Evolutionary conservation across 2,113 vertebrate species (phyloP).

Genomic region (Pithys albifrons): DNA sequence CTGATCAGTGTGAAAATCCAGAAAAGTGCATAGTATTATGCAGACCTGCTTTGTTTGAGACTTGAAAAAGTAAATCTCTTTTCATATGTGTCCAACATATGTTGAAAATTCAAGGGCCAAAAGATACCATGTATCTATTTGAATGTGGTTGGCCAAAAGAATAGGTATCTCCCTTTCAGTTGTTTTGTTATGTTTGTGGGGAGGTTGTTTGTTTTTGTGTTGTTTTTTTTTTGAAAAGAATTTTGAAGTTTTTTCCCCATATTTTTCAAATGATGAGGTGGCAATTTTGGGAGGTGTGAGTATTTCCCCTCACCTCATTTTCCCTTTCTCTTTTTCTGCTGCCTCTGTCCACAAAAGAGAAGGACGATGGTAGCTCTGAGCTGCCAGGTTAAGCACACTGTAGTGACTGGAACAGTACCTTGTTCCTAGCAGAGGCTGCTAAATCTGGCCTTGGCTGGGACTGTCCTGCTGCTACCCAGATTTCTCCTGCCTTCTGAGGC

Average conservation of each 20-base stretch:
- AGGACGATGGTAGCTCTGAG: not conserved
- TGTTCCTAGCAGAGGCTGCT: not conserved
- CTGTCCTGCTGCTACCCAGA: not conserved
- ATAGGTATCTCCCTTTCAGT: not conserved
- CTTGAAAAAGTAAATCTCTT: not conserved
- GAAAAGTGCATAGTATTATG: not conserved
- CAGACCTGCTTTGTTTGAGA: not conserved
- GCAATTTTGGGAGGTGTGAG: not conserved
- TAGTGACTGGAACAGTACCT: not conserved
- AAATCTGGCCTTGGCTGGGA: not conserved
- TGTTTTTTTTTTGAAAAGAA: not conserved
- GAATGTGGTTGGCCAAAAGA: not conserved
- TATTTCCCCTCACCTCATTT: accelerated
- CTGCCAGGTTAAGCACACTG: not conserved
- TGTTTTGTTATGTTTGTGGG: not conserved
- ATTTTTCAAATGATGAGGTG: not conserved
- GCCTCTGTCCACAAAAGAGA: not conserved
- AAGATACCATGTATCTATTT: not conserved
- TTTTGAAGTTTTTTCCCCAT: not conserved
- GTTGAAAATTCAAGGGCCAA: not conserved
- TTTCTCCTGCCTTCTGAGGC: not conserved
- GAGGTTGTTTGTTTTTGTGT: not conserved
- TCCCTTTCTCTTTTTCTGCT: not conserved
- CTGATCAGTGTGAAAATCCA: not conserved
- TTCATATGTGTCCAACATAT: not conserved